These are phyloP conservation scores for Acanthurus leucopareius DNA, from an alignment of 2,797 vertebrate genomes.

Conservation along the genomic window DNA sequence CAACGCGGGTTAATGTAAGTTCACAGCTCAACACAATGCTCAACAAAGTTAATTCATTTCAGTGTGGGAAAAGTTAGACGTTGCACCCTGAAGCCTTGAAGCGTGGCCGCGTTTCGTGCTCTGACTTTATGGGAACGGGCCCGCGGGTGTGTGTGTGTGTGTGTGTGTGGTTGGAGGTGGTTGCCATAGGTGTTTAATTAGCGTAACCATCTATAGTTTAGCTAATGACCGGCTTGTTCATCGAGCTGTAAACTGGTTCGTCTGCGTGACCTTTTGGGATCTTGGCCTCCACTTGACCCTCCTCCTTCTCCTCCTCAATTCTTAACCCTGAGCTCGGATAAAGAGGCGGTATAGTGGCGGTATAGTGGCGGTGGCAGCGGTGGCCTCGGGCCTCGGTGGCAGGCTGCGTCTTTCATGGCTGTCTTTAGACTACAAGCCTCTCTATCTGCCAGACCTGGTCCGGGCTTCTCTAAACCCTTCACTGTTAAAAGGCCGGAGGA, in stretches of 20 bases:
- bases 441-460: conserved; percentile 69
- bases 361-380: not conserved
- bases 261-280: conserved; percentile 49
- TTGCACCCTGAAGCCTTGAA: not conserved
- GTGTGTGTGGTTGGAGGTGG: conserved; percentile 6
- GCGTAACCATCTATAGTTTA: conserved; percentile 19
- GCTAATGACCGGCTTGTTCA: conserved; percentile 44
- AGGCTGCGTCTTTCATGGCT: conserved; percentile 61
- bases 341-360: conserved; percentile 26
- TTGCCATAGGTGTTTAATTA: conserved; percentile 41
- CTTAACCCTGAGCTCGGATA: conserved; percentile 64
- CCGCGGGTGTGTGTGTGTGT: no score
- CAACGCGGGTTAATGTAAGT: no score
- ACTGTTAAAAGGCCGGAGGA: conserved; percentile 67
- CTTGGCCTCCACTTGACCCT: conserved; percentile 68
- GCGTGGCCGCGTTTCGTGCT: not conserved
- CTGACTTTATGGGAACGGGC: not conserved
- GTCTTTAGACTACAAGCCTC: conserved; percentile 56
- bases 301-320: conserved; percentile 35
- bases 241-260: conserved; percentile 29
- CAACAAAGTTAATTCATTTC: no score
- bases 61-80: no score
- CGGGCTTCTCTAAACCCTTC: conserved; percentile 62
- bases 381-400: conserved; percentile 37
- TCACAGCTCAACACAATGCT: no score